Evolutionary conservation across 30 jellyfish, hydroid and myxozoan genomes (phyloP).

Genomic region (Cassiopea xamachana): DNA sequence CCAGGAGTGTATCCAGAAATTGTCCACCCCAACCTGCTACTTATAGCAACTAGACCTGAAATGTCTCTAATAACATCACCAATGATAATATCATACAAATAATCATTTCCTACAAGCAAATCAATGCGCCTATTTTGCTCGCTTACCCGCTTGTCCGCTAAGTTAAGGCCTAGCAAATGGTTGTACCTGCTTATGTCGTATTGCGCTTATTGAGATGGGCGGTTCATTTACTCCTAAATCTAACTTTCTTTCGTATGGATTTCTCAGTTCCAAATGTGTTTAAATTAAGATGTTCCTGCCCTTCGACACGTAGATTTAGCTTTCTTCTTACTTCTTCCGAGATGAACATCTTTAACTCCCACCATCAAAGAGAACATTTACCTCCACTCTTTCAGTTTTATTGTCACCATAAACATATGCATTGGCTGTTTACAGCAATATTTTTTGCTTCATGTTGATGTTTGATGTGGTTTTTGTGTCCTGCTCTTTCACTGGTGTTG

Average conservation of each 20-base stretch:
- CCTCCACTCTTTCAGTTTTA: not conserved
- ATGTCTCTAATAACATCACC: conserved; percentile 19
- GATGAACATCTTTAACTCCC: conserved; percentile 40
- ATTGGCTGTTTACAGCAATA: not conserved
- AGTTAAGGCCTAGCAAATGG: conserved; percentile 12
- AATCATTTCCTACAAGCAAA: not conserved
- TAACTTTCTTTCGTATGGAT: not conserved
- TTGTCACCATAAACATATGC: not conserved
- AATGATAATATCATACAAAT: not conserved
- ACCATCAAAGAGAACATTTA: conserved; percentile 18
- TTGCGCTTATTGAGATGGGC: not conserved
- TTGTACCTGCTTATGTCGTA: not conserved
- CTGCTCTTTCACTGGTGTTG: not conserved
- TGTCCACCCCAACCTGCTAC: conserved; percentile 24
- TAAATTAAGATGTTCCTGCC: not conserved
- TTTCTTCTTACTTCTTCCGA: conserved; percentile 31
- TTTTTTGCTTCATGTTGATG: not conserved
- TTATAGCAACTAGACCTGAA: conserved; percentile 33
- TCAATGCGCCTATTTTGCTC: not conserved
- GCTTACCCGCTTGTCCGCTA: conserved; percentile 9
- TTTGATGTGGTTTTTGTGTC: not conserved
- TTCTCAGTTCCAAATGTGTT: conserved; percentile 41
- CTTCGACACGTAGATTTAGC: not conserved
- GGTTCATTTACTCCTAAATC: not conserved
- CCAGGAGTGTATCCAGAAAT: not conserved